Evolutionary conservation across 2,888 invertebrate genomes (phyloP).

Genomic region (Lissocephala sabroskyi): DNA sequence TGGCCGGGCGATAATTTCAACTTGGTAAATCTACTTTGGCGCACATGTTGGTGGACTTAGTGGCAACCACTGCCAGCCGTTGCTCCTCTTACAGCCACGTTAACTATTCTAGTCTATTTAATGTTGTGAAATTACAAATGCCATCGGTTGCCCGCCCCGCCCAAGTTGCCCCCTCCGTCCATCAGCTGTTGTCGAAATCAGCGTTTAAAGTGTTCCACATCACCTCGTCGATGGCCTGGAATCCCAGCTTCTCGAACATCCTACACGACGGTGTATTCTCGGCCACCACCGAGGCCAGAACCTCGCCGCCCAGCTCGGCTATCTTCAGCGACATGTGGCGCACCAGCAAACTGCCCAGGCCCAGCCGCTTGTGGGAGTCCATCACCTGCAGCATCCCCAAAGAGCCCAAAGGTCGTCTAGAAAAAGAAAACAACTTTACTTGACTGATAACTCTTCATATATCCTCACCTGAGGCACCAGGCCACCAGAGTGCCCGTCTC

Average conservation of each 20-base stretch:
- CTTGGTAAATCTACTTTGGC: conserved; percentile 61
- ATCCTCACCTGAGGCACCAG: too few species aligned
- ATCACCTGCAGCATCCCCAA: conserved; percentile 62
- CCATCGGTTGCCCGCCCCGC: too few species aligned
- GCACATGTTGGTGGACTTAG: conserved; percentile 51
- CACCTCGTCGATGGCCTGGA: too few species aligned
- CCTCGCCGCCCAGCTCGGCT: conserved; percentile 41
- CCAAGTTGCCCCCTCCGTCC: too few species aligned
- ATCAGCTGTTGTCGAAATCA: too few species aligned
- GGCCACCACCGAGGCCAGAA: conserved; percentile 54
- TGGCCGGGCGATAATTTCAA: conserved; percentile 52
- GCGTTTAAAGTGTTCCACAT: too few species aligned
- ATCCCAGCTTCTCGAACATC: conserved; percentile 67
- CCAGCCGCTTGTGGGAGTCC: conserved; percentile 54
- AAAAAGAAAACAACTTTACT: too few species aligned
- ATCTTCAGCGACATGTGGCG: conserved; percentile 54
- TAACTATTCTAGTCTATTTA: too few species aligned
- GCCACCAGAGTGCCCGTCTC: conserved; percentile 49
- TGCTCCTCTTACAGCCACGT: too few species aligned
- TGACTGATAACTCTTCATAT: too few species aligned
- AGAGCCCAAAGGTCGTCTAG: conserved; percentile 51
- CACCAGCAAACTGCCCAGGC: conserved; percentile 56
- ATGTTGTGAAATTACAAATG: too few species aligned
- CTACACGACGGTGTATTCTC: conserved; percentile 49
- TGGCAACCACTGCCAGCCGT: conserved; percentile 23